Percentiles rank a stretch among this genome's conserved stretches.
Conservation (phyloP, 2,113 vertebrate genomes). For the Chaenogobius annularis region DNA sequence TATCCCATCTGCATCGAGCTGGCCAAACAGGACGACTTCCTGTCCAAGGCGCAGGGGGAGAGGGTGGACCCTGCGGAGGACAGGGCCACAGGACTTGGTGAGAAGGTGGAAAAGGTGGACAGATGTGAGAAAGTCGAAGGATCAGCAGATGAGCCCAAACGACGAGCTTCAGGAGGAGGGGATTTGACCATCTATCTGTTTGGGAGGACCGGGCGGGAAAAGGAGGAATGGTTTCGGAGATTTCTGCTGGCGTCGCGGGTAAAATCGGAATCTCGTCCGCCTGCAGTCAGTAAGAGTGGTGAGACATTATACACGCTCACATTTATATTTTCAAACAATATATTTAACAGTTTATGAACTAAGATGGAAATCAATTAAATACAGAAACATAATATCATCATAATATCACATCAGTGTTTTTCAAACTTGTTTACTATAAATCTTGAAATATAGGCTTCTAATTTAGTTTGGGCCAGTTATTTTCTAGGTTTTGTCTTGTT, state of each 20-base stretch:
- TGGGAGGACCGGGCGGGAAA: slow-evolving; percentile 94
- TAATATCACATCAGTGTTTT: too few species aligned
- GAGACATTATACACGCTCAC: not conserved
- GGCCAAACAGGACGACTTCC: slow-evolving; percentile 93
- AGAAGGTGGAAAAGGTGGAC: slow-evolving; percentile 66
- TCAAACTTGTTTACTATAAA: too few species aligned
- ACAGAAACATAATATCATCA: not conserved
- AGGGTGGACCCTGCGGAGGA: slow-evolving; percentile 70
- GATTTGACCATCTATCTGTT: slow-evolving; percentile 93
- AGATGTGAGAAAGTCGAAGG: slow-evolving; percentile 68
- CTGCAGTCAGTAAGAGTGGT: slow-evolving; percentile 84
- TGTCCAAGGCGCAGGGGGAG: slow-evolving; percentile 89
- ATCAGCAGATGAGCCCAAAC: slow-evolving; percentile 80
- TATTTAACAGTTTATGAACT: not conserved
- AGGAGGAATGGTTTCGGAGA: slow-evolving; percentile 95
- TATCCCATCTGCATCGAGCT: slow-evolving; percentile 97
- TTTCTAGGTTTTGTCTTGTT: not conserved
- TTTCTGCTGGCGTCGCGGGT: slow-evolving; percentile 86
- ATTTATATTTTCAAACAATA: not conserved
- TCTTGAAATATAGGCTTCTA: too few species aligned
- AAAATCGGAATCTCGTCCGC: slow-evolving; percentile 78
- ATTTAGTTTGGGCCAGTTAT: not conserved
- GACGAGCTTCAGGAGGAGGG: slow-evolving; percentile 70
- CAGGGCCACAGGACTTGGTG: slow-evolving; percentile 27
- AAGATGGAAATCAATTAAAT: not conserved